Base-by-base conservation (phyloP, 2,113 vertebrate species). In the Ictalurus punctatus region DNA sequence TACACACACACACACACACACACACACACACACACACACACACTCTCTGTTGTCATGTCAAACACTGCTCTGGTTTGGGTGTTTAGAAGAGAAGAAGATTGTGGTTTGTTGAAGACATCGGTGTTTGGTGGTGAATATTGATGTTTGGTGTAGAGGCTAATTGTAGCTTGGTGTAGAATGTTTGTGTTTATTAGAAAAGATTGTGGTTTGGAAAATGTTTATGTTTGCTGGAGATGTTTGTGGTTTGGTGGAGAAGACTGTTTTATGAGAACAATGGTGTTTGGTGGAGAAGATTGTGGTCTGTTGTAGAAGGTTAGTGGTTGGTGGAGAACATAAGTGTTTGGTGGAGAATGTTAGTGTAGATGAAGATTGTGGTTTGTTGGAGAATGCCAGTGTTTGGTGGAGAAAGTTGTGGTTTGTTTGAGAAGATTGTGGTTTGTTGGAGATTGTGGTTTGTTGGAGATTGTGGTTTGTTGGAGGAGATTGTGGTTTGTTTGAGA, bases 1-100 rank as follows among this genome's bases (percentile, higher is more conserved):
- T 6, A 67, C 63, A 84, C 61, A 52, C 83, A 67, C 25, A 84
- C 58, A 40, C 82, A 65, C 59, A 40, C 59, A 84, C 82, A 44
- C 82, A n/a, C 56, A 21, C 19, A 63, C 56, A 59, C 81, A 83
- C 81, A 40, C 23, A 23, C 82, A 84, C 78, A 54, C 78, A 58
- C 78, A 58, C 52, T 6, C 25, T 30, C 25, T 14, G 44, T 78
- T 78, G 12, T 25, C 34, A 63, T 48, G 74, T 13, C 34, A 27
- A 3, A 7, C 23, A 63, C 82, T 2, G n/a, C 14, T 56, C 78
- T 9, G 48, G 48, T 80, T 2, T 80, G 30, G 48, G 14, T 80
- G 48, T 56, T 56, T 52, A n/a, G 25, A 3, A 9, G 17, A 54
- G 13, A 79, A 79, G 1, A 23, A 6, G 6, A 30, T 6, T 54